Evolutionary conservation across 1,140 invertebrate genomes (phyloP).

Genomic region (Calephelis nemesis): DNA sequence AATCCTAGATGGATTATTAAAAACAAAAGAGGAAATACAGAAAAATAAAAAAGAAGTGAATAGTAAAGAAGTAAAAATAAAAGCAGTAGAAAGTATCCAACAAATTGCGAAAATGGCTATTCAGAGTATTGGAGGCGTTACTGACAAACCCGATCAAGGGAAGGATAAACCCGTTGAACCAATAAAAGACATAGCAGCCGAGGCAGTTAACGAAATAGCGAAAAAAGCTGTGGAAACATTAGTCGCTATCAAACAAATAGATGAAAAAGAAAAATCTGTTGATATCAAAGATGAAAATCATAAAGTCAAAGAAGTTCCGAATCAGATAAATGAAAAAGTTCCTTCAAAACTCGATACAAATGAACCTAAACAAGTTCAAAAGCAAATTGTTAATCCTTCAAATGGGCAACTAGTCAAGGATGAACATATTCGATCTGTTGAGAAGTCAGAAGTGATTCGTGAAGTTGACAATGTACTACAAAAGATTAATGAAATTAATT

Average conservation of each 20-base stretch:
- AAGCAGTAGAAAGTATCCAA: slow-evolving; percentile 74
- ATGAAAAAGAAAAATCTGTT: slow-evolving; percentile 26
- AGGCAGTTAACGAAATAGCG: slow-evolving; percentile 60
- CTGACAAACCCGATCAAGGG: slow-evolving; percentile 46
- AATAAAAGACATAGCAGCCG: slow-evolving; percentile 51
- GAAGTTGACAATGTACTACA: not conserved
- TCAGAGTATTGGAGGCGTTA: slow-evolving; percentile 62
- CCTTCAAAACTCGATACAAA: not conserved
- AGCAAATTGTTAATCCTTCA: not conserved
- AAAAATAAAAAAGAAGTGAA: slow-evolving; percentile 62
- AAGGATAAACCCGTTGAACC: slow-evolving; percentile 43
- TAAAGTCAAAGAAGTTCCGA: not conserved
- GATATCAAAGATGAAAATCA: slow-evolving; percentile 28
- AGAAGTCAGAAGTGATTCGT: not conserved
- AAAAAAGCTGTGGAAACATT: slow-evolving; percentile 62
- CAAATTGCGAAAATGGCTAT: slow-evolving; percentile 74
- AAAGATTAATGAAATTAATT: not conserved
- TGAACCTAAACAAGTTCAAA: slow-evolving; percentile 5
- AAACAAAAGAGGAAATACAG: slow-evolving; percentile 77
- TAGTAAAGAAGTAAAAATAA: slow-evolving; percentile 67
- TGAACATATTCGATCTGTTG: not conserved
- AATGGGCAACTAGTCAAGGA: not conserved
- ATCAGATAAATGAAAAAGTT: slow-evolving; percentile 1
- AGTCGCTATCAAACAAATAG: slow-evolving; percentile 59
- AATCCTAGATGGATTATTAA: slow-evolving; percentile 79